Conservation (phyloP, 2,113 vertebrate species). For the Columba janthina region DNA sequence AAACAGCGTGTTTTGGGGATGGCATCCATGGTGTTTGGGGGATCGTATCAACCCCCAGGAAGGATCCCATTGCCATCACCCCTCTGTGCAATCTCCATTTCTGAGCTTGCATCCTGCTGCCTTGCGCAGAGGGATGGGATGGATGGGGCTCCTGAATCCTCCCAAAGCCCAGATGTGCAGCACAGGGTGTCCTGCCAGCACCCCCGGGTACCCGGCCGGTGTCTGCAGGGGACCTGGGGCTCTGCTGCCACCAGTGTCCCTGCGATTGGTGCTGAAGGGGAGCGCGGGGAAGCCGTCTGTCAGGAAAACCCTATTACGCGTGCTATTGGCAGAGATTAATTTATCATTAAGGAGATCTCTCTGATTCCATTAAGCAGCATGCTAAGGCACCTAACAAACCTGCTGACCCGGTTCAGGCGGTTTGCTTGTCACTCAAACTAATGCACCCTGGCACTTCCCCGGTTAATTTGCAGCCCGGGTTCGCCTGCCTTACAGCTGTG, state of each 20-base stretch:
- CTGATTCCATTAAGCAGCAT: background rate
- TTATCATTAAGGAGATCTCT: background rate
- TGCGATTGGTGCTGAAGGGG: accelerated
- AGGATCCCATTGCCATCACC: no score
- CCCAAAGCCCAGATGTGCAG: no score
- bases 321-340: background rate
- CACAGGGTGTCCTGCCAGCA: no score
- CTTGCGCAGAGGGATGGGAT: no score
- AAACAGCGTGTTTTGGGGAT: background rate
- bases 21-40: accelerated
- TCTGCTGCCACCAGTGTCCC: accelerated
- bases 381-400: background rate
- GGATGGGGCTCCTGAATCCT: no score
- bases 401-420: background rate
- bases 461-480: background rate
- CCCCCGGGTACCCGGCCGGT: accelerated
- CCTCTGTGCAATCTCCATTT: no score
- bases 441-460: slow-evolving; percentile 18
- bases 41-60: no score
- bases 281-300: background rate
- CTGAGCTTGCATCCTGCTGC: no score
- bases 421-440: background rate
- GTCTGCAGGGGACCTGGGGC: no score
- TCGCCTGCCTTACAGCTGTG: background rate
- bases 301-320: background rate